Conservation (phyloP, 2,113 vertebrate genomes). For the crab-eating macaque (Macaca fascicularis) region DNA sequence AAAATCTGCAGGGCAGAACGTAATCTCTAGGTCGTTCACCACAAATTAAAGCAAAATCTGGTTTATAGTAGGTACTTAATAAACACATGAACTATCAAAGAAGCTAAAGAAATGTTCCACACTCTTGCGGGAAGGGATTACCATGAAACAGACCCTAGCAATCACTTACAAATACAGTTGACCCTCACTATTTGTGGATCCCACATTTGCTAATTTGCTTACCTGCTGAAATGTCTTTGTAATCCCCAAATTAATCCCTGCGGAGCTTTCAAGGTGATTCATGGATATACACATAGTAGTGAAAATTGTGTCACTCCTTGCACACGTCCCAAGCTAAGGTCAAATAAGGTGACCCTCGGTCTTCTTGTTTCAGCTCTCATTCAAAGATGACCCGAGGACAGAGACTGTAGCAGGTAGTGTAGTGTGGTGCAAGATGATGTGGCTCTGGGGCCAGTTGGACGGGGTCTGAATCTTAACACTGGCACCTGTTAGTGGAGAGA, state of each 20-base stretch:
- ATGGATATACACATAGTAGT: not conserved
- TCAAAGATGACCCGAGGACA: not conserved
- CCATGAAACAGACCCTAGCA: not conserved
- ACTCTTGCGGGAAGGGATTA: too few species aligned
- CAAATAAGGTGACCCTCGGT: not conserved
- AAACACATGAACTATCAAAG: too few species aligned
- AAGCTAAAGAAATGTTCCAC: too few species aligned
- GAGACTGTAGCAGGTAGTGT: constrained; percentile 19
- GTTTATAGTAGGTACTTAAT: too few species aligned
- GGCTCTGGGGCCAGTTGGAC: not conserved
- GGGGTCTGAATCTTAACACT: not conserved
- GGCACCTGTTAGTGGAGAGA: not conserved
- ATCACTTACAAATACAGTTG: not conserved
- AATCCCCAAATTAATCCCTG: not conserved
- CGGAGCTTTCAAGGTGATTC: not conserved
- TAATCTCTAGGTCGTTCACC: too few species aligned
- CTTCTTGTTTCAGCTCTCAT: not conserved
- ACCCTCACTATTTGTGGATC: not conserved
- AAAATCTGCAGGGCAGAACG: too few species aligned
- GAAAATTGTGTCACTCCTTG: not conserved
- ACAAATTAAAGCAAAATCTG: too few species aligned
- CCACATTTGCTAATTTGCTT: not conserved
- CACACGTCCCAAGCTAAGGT: not conserved
- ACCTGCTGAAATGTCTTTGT: constrained; percentile 14
- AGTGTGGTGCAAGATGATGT: not conserved